A percentile compares a stretch with the other conserved stretches of the same genome.
Conservation (phyloP, 2,888 invertebrate genomes). For the Aphrophora alni region DNA sequence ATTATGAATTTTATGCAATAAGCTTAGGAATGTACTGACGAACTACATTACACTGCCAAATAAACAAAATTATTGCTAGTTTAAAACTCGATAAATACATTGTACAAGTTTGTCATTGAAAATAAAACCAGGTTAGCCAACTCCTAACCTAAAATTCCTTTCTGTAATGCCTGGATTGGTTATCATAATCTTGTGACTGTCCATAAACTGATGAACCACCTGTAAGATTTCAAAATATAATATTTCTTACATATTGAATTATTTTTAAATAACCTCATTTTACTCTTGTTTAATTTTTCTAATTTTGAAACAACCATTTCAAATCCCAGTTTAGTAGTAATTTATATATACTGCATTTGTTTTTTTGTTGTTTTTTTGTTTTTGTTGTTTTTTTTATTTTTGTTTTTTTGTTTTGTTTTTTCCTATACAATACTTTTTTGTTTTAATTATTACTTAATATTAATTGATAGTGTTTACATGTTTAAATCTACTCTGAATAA, state of each 20-base stretch:
- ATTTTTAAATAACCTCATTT: background rate
- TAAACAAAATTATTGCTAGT: background rate
- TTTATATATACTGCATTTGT: no score
- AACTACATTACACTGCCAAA: background rate
- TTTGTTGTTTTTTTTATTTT: no score
- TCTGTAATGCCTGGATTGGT: background rate
- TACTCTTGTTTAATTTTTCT: no score
- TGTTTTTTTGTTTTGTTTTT: no score
- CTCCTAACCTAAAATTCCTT: background rate
- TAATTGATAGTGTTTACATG: no score
- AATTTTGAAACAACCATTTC: background rate
- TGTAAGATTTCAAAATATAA: conserved; percentile 9
- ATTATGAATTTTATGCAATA: background rate
- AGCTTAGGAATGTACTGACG: background rate
- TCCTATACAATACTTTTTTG: no score
- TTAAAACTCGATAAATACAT: background rate
- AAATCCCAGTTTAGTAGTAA: background rate
- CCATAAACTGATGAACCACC: background rate
- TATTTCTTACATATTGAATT: background rate
- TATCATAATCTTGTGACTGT: background rate
- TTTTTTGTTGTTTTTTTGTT: no score
- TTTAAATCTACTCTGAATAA: no score
- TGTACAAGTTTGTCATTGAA: background rate
- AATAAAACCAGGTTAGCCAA: background rate
- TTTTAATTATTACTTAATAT: no score